These are phyloP conservation scores for Tetranychus cinnabarinus DNA, from an alignment of 1,140 invertebrate genomes.

Conservation along the genomic window DNA sequence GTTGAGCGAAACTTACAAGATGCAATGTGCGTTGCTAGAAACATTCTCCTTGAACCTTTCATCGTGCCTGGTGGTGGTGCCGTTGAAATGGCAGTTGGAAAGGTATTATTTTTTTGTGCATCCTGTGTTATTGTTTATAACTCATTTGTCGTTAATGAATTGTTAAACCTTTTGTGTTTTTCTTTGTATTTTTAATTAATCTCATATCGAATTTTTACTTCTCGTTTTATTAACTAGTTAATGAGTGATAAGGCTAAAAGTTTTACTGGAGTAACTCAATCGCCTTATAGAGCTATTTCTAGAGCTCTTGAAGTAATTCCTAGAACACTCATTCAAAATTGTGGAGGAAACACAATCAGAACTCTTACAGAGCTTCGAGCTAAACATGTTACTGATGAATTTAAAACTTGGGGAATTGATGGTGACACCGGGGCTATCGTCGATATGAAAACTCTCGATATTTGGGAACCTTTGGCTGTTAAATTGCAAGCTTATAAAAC, in stretches of 20 bases:
- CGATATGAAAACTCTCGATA: constrained; percentile 63
- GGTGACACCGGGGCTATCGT: constrained; percentile 75
- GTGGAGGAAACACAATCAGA: constrained; percentile 85
- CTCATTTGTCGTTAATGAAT: not conserved
- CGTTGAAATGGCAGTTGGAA: constrained; percentile 78
- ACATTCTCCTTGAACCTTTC: constrained; percentile 56
- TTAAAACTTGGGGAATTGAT: constrained; percentile 69
- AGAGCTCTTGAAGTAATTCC: constrained; percentile 90
- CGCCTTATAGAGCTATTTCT: constrained; percentile 78
- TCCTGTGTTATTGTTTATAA: constrained; percentile 2
- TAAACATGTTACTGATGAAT: constrained; percentile 28
- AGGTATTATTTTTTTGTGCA: constrained; percentile 23
- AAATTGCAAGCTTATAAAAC: constrained; percentile 91
- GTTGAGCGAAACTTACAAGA: constrained; percentile 95
- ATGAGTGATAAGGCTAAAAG: constrained; percentile 41
- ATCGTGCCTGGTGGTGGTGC: constrained; percentile 66
- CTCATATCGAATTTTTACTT: not conserved
- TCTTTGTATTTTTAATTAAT: not conserved
- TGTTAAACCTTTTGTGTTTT: not conserved
- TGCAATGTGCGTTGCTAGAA: constrained; percentile 84
- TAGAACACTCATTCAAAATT: constrained; percentile 88
- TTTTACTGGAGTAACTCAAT: constrained; percentile 44
- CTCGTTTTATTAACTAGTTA: constrained; percentile 6
- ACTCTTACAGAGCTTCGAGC: constrained; percentile 71
- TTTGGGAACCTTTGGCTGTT: constrained; percentile 91